Evolutionary conservation across 2,797 vertebrate species (phyloP).

Genomic region (Cephalopachus bancanus): DNA sequence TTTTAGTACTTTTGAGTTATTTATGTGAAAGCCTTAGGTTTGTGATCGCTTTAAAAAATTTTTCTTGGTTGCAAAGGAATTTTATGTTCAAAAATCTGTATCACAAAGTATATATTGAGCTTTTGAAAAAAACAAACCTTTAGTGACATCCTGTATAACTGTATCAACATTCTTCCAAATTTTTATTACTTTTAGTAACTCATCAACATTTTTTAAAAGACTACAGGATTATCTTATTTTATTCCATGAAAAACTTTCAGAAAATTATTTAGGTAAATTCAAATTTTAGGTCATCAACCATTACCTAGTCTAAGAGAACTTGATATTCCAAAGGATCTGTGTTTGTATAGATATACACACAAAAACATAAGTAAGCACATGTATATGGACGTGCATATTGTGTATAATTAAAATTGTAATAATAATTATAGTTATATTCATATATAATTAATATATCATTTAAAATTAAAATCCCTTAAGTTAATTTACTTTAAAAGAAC

Average conservation of each 20-base stretch:
- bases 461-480: slow-evolving; percentile 35
- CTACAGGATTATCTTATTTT: neutral
- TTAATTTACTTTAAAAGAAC: slow-evolving; percentile 26
- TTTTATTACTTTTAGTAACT: neutral
- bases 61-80: slow-evolving; percentile 60
- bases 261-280: slow-evolving; percentile 38
- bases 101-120: slow-evolving; percentile 63
- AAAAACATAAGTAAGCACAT: neutral
- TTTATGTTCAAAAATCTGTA: slow-evolving; percentile 66
- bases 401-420: neutral
- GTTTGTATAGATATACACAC: neutral
- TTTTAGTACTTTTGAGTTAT: slow-evolving; percentile 56
- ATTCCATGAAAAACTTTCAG: slow-evolving; percentile 14
- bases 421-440: slow-evolving; percentile 2
- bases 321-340: neutral
- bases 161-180: neutral
- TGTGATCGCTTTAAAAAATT: slow-evolving; percentile 70
- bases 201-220: neutral
- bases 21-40: slow-evolving; percentile 17
- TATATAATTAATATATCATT: slow-evolving; percentile 26
- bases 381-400: neutral
- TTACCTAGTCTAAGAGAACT: neutral
- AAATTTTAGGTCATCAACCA: slow-evolving; percentile 59
- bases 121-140: slow-evolving; percentile 47
- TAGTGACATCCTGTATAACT: neutral